Percentiles rank a stretch among this genome's conserved stretches.
phyloP scores from a whole-genome alignment of 2,797 vertebrate species.

The Carapus acus region DNA sequence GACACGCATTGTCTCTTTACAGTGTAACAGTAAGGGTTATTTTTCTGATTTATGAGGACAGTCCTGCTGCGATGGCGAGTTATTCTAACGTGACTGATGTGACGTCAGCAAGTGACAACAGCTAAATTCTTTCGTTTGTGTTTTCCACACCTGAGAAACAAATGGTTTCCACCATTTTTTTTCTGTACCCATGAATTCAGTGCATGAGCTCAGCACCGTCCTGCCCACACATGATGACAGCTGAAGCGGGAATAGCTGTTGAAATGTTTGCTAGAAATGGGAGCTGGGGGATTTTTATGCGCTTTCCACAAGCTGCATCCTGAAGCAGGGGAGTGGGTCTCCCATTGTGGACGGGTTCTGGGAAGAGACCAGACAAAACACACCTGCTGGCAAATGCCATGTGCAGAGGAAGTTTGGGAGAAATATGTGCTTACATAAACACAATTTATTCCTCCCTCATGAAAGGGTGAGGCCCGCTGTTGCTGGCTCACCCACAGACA shows the following conservation, averaged over 20 bases:
- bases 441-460: slow-evolving; percentile 73
- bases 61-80: not conserved
- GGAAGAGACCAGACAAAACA: slow-evolving; percentile 83
- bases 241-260: slow-evolving; percentile 49
- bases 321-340: slow-evolving; percentile 69
- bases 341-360: slow-evolving; percentile 83
- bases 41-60: not conserved
- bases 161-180: slow-evolving; percentile 12
- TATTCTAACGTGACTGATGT: not conserved
- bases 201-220: slow-evolving; percentile 3
- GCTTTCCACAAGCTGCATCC: slow-evolving; percentile 92
- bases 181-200: slow-evolving; percentile 7
- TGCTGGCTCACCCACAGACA: slow-evolving; percentile 69
- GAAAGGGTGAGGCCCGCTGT: slow-evolving; percentile 76
- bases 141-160: slow-evolving; percentile 23
- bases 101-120: too few species aligned
- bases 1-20: not conserved
- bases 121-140: not conserved
- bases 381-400: slow-evolving; percentile 89
- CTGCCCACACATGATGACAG: slow-evolving; percentile 34
- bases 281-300: slow-evolving; percentile 64
- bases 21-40: not conserved
- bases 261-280: slow-evolving; percentile 71
- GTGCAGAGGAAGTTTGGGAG: slow-evolving; percentile 82
- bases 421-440: slow-evolving; percentile 84